Conservation (phyloP, 2,888 invertebrate species). For the Monopis laevigella region DNA sequence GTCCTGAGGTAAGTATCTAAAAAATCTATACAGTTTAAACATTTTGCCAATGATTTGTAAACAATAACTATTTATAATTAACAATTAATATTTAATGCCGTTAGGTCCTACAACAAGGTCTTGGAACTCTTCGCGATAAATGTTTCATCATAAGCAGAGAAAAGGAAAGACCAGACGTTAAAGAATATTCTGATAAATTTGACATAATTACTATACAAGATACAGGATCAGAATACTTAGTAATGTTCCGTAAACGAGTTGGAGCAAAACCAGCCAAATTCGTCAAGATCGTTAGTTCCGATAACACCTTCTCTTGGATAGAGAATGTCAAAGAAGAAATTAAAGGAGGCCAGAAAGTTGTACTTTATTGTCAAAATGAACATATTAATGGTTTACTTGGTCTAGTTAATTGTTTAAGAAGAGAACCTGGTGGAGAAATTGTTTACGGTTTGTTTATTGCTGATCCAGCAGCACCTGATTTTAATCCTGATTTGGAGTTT, state of each 20-base stretch:
- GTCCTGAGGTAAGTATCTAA: conserved; percentile 43
- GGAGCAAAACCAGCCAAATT: conserved; percentile 53
- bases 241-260: conserved; percentile 60
- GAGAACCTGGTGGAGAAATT: conserved; percentile 78
- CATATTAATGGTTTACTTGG: conserved; percentile 84
- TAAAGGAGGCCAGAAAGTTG: conserved; percentile 56
- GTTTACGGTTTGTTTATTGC: conserved; percentile 71
- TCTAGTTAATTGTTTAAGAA: conserved; percentile 86
- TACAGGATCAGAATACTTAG: conserved; percentile 58
- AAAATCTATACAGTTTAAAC: background rate
- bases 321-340: conserved; percentile 52
- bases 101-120: conserved; percentile 51
- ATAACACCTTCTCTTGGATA: conserved; percentile 60
- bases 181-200: conserved; percentile 43
- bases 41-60: background rate
- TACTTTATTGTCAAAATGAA: conserved; percentile 75
- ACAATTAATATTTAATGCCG: too few species aligned
- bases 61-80: too few species aligned
- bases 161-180: conserved; percentile 49
- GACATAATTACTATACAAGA: conserved; percentile 59
- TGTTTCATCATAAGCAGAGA: conserved; percentile 72
- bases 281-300: conserved; percentile 45
- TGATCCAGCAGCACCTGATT: conserved; percentile 71
- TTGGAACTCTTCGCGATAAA: conserved; percentile 60
- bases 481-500: conserved; percentile 70